A percentile compares a stretch with the other conserved stretches of the same genome.
These are phyloP conservation scores for Diabrotica undecimpunctata DNA, from an alignment of 1,140 invertebrate species.

Conservation along the genomic window DNA sequence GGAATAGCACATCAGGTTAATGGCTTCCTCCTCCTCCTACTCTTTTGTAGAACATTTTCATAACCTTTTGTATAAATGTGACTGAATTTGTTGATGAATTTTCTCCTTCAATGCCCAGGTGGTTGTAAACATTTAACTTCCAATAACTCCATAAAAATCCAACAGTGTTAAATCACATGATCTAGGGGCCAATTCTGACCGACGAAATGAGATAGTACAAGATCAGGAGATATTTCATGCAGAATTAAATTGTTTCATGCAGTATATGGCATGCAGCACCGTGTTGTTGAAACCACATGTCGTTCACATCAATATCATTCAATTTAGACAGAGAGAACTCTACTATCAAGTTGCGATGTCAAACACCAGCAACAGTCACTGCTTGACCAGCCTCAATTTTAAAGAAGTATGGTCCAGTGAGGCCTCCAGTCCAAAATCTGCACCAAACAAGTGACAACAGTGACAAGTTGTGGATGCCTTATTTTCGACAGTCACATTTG, in stretches of 20 bases:
- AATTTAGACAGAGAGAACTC: constrained; percentile 11
- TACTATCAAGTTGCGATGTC: no score
- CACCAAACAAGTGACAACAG: constrained; percentile 22
- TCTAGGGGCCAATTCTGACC: background rate
- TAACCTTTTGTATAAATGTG: background rate
- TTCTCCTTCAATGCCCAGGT: background rate
- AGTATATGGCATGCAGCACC: constrained; percentile 25
- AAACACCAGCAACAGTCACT: constrained; percentile 29
- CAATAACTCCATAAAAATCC: no score
- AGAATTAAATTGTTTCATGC: background rate
- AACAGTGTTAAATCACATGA: no score
- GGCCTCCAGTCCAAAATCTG: constrained; percentile 17
- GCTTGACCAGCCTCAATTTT: constrained; percentile 21
- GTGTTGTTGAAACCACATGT: constrained; percentile 31
- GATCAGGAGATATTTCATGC: background rate
- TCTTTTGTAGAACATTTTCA: background rate
- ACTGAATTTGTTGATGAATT: background rate
- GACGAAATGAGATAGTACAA: background rate
- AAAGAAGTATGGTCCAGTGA: constrained; percentile 24
- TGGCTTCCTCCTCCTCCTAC: background rate
- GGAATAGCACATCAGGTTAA: background rate
- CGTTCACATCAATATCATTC: background rate
- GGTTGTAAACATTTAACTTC: background rate
- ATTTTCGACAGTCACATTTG: no score
- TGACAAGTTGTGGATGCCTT: constrained; percentile 14